phyloP scores from a whole-genome alignment of 1,140 invertebrate species.

The Whitmania pigra region DNA sequence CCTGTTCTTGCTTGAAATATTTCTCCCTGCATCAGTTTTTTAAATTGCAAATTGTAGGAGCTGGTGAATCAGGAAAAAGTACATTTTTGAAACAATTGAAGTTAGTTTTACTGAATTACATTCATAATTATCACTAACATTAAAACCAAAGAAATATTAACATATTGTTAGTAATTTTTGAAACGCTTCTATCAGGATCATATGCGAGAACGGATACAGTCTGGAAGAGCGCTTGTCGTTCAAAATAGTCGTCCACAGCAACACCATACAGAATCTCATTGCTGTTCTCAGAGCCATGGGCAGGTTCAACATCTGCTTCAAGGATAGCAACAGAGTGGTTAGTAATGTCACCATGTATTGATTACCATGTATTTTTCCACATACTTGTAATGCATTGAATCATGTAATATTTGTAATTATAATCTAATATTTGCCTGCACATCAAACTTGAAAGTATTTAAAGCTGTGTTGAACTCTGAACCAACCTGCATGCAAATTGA shows the following conservation, averaged over 20 bases:
- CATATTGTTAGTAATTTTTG: background rate
- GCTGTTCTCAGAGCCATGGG: slow-evolving; percentile 78
- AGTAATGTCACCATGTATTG: slow-evolving; percentile 31
- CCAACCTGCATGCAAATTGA: no score
- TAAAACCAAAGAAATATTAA: no score
- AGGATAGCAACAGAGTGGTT: slow-evolving; percentile 59
- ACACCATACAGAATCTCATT: slow-evolving; percentile 65
- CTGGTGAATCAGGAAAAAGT: slow-evolving; percentile 52
- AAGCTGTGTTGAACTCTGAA: no score
- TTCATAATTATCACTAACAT: no score
- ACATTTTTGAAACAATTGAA: slow-evolving; percentile 99
- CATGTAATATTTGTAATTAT: no score
- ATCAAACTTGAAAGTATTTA: no score
- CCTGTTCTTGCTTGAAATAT: background rate
- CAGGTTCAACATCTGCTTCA: slow-evolving; percentile 70
- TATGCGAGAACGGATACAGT: slow-evolving; percentile 77
- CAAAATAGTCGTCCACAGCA: slow-evolving; percentile 75
- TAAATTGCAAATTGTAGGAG: slow-evolving; percentile 56
- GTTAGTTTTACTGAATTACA: background rate
- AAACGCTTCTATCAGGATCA: slow-evolving; percentile 49
- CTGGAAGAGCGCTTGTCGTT: slow-evolving; percentile 78
- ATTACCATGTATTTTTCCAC: no score
- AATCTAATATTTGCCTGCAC: no score
- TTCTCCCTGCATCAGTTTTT: slow-evolving; percentile 13
- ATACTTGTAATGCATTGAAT: no score